Conservation (phyloP, 2,888 invertebrate species). For the Buathra laborator region DNA sequence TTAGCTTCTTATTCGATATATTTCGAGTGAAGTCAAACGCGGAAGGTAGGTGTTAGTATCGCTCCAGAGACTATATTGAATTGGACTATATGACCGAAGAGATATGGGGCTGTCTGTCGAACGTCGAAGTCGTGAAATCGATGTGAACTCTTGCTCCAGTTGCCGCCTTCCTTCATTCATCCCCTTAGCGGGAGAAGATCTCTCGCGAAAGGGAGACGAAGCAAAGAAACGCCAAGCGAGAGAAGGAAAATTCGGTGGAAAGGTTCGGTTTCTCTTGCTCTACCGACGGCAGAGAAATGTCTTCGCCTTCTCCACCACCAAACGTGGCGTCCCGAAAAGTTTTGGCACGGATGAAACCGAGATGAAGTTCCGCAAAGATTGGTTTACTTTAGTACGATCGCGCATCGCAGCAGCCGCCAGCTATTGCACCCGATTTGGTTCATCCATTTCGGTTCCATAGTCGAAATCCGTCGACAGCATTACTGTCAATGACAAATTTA, state of each 20-base stretch:
- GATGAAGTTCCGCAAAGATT: conserved; percentile 76
- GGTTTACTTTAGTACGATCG: conserved; percentile 70
- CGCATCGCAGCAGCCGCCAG: background rate
- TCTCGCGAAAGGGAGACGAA: background rate
- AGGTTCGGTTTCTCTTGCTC: background rate
- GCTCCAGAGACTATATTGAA: background rate
- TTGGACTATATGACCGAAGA: background rate
- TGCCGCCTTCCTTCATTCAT: conserved; percentile 66
- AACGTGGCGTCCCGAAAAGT: conserved; percentile 65
- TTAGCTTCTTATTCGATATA: background rate
- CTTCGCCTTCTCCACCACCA: conserved; percentile 10
- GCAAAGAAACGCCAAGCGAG: background rate
- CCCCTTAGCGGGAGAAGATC: conserved; percentile 50
- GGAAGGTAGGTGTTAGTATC: background rate
- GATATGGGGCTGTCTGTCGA: conserved; percentile 34
- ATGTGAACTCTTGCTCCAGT: conserved; percentile 68
- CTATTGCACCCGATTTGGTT: conserved; percentile 3
- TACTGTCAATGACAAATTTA: conserved; percentile 1
- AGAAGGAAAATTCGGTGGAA: conserved; percentile 23
- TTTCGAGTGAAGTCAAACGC: background rate
- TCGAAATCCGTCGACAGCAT: background rate
- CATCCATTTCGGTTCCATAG: background rate
- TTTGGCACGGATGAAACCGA: conserved; percentile 74
- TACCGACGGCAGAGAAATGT: background rate
- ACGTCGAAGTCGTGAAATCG: conserved; percentile 65